These are phyloP conservation scores for Melinaea marsaeus DNA, from an alignment of 2,888 invertebrate genomes.

Conservation along the genomic window DNA sequence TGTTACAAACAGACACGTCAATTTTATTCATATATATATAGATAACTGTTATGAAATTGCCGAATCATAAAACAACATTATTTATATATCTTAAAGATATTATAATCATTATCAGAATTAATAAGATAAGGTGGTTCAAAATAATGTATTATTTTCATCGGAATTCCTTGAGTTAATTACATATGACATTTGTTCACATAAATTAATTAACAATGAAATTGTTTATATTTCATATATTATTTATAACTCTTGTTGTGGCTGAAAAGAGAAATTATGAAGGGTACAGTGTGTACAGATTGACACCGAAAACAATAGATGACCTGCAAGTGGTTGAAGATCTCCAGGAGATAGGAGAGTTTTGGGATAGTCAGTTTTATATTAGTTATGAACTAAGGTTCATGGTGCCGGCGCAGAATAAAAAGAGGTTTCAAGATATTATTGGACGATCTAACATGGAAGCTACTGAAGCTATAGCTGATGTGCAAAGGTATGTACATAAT, in stretches of 20 bases:
- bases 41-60: too few species aligned
- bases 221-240: slow-evolving; percentile 32
- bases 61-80: too few species aligned
- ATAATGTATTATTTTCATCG: too few species aligned
- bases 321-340: slow-evolving; percentile 64
- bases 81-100: too few species aligned
- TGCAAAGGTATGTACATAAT: slow-evolving; percentile 54
- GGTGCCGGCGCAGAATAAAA: slow-evolving; percentile 48
- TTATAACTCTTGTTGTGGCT: slow-evolving; percentile 31
- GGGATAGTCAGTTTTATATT: slow-evolving; percentile 52
- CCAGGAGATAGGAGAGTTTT: slow-evolving; percentile 60
- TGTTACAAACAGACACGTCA: too few species aligned
- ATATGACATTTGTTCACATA: not conserved
- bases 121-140: too few species aligned
- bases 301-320: slow-evolving; percentile 67
- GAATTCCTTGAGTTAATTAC: too few species aligned
- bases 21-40: too few species aligned
- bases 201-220: slow-evolving; percentile 39
- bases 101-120: too few species aligned
- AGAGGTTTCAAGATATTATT: slow-evolving; percentile 39
- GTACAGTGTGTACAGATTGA: slow-evolving; percentile 77
- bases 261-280: slow-evolving; percentile 67
- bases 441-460: slow-evolving; percentile 37
- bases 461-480: slow-evolving; percentile 46
- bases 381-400: slow-evolving; percentile 55